A percentile compares a stretch with the other conserved stretches of the same genome.
These are phyloP conservation scores for Pelusios castaneus DNA, from an alignment of 2,113 vertebrate species.

Conservation along the genomic window DNA sequence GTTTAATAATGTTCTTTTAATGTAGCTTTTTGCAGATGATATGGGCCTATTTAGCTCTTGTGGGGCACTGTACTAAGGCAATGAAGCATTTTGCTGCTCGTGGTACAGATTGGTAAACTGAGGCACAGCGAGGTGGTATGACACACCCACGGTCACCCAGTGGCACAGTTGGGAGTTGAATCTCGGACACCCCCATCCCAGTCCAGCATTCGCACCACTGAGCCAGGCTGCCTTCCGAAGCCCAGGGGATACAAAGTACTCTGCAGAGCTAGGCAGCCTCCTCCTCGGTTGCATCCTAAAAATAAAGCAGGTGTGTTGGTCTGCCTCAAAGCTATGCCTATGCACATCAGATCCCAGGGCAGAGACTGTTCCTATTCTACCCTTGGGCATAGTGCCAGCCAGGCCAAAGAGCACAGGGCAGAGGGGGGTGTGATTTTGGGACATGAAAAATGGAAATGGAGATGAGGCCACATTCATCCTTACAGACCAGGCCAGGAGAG, in stretches of 20 bases:
- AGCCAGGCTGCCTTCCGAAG: too few species aligned
- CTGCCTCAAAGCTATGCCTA: not conserved
- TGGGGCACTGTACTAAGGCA: not conserved
- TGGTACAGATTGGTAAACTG: not conserved
- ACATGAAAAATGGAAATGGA: not conserved
- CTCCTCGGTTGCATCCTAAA: not conserved
- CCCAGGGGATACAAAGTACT: not conserved
- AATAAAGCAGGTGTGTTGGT: not conserved
- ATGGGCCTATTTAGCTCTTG: not conserved
- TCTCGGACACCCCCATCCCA: not conserved
- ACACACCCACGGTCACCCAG: not conserved
- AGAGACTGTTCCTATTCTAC: not conserved
- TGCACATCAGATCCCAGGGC: not conserved
- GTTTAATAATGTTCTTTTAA: not conserved
- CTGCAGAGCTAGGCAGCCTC: not conserved
- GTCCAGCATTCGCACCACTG: not conserved
- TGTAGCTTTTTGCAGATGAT: fast-evolving
- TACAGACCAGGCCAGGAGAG: not conserved
- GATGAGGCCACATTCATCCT: not conserved
- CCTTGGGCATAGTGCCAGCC: not conserved
- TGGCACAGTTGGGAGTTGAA: not conserved
- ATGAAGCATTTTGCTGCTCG: not conserved
- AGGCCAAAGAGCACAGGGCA: not conserved
- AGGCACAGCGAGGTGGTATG: fast-evolving
- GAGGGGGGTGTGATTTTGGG: not conserved